A percentile compares a stretch with the other conserved stretches of the same genome.
Conservation (phyloP, 2,113 vertebrate species). For the Hippocampus mohnikei region DNA sequence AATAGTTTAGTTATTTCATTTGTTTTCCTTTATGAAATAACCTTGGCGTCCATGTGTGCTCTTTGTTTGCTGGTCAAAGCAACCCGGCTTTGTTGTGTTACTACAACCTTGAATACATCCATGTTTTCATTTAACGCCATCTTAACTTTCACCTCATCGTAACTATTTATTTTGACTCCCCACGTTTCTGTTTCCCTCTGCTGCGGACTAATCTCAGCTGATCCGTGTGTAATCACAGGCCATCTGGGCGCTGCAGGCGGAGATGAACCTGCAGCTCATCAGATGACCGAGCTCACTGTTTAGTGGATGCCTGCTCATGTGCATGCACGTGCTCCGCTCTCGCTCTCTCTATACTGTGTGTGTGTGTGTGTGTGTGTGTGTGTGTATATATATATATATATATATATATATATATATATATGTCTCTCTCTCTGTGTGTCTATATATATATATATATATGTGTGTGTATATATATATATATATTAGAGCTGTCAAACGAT, state of each 20-base stretch:
- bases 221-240: constrained; percentile 70
- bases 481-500: too few species aligned
- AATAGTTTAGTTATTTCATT: background rate
- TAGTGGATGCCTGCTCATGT: constrained; percentile 25
- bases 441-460: too few species aligned
- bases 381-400: too few species aligned
- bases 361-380: too few species aligned
- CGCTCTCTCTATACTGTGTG: too few species aligned
- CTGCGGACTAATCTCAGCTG: constrained; percentile 66
- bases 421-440: too few species aligned
- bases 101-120: constrained; percentile 6
- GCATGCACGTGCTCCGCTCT: background rate
- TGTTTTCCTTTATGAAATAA: too few species aligned
- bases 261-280: constrained; percentile 63
- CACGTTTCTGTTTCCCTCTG: constrained; percentile 35
- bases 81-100: background rate
- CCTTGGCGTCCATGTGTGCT: background rate
- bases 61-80: background rate
- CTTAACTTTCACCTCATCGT: constrained; percentile 32
- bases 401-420: too few species aligned
- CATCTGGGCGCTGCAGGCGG: constrained; percentile 72
- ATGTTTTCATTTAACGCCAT: constrained; percentile 15
- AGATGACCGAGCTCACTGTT: constrained; percentile 55
- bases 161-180: constrained; percentile 43
- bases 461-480: too few species aligned